Evolutionary conservation across 2,113 vertebrate species (phyloP), one percentile per base, ranked within the genome.

Genomic region (Pterocles gutturalis): DNA sequence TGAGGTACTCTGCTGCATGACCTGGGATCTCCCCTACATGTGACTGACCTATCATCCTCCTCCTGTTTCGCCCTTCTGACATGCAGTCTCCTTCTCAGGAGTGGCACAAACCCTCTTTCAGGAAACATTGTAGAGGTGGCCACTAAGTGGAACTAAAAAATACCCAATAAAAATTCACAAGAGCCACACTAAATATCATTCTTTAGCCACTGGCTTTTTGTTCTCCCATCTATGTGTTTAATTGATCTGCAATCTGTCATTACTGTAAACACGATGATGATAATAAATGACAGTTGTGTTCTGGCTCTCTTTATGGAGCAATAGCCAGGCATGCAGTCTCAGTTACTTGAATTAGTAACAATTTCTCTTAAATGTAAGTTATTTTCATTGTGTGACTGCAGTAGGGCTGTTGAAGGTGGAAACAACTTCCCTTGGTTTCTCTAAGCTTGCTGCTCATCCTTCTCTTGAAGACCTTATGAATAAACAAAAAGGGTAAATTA

Each of bases 41-140:
- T 43, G 46, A 22, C 6, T 34, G 53, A 67, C 5, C 28, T 43
- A 3, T 41, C 11, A 71, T 89, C 15, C 36, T 87, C 41, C 11
- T 85, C 16, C 33, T 0, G 1, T 15, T 86, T 86, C 41, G 49
- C 29, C 13, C 25, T 79, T 69, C 49, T 49, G 33, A 65, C 3
- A 8, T 0, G 0, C 17, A 57, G 2, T 17, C 7, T 41, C 2
- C 4, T 67, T 22, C 14, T 2, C 11, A 69, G 17, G 11, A 80
- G 3, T 19, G 34, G 14, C 26, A 11, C 29, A 83, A 89, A 26
- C 2, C 6, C 7, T 72, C 20, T 48, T 87, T 57, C 53, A 61
- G 49, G 71, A 87, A 67, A 29, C 2, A 6, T 15, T 17, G 5
- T 43, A 31, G 10, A 48, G 11, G 5, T 57, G 29, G 48, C 9